Base-by-base conservation (phyloP, 2,797 vertebrate species). In the Coccyzus lansbergi region DNA sequence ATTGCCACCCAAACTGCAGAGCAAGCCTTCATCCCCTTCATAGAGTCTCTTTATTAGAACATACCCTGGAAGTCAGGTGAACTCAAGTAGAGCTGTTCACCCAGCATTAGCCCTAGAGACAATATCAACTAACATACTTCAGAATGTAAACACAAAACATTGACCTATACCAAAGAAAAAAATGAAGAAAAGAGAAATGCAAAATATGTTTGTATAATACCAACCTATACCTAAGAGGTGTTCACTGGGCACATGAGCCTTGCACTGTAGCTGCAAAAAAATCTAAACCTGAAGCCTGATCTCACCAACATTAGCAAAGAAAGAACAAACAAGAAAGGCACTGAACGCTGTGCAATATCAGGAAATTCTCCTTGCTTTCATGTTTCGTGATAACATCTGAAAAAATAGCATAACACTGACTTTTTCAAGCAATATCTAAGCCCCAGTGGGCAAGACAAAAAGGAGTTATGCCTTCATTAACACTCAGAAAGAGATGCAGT, bases 111-210 rank as follows among this genome's bases (percentile, higher is more conserved):
- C 48, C 31, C 25, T 34, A 26, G 42, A 52, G n/a, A 38, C 5
- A 0, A 33, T 26, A 33, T 1, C 6, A 87, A 56, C 31, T 3
- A 15, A 29, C 13, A 3, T 4, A 29, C 24, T 71, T 58, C 60
- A 2, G 0, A 74, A 44, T 3, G 19, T n/a, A 78, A 76, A 76
- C 16, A 69, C 40, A 74, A 59, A 83, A 52, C 26, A n/a, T 2
- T 1, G 25, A 68, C 4, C 25, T 11, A 6, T 1, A 25, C 0
- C 0, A 14, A 46, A 58, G 24, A 42, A 88, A n/a, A n/a, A 21
- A 44, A 42, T 42, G 4, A 64, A 34, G n/a, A 65, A 68, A 76
- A 72, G 9, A 83, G 34, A 91, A 79, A 67, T 4, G 12, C 15
- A 31, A 69, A 56, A 48, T 34, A 11, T 4, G 36, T 29, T 76